Base-by-base conservation (phyloP, 2,113 vertebrate genomes). In the Geococcyx californianus region DNA sequence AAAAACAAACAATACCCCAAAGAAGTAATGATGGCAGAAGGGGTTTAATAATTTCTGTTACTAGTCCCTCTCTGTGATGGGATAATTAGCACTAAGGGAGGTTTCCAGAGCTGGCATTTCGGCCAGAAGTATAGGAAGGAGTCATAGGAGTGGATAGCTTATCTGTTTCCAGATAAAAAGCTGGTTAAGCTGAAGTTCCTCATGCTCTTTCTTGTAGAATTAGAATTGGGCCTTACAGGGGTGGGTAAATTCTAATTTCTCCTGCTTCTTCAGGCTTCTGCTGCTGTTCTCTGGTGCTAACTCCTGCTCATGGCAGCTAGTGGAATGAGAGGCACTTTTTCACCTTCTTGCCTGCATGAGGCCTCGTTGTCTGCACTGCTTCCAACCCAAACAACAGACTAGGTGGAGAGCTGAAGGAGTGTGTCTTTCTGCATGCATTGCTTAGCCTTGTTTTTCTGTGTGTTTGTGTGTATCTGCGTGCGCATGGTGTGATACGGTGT, bases 271-370 rank as follows among this genome's bases (percentile, higher is more conserved):
- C 29, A 87, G 60, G 79, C 66, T 78, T 72, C 87, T 90, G 68
- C 62, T 70, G 60, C 88, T 96, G 26, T 88, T 83, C 47, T 93
- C 51, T 91, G 70, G 62, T 70, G 91, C 95, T 96, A 96, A 94
- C 87, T 34, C 55, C 51, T 75, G 75, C 86, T 96, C 42, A 12
- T 74, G 81, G 88, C 66, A 96, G 75, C 60, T 94, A 86, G 81
- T 93, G 66, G 58, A 93, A 95, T 79, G 79, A 93, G 70, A 89
- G 40, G 36, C 89, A 52, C 52, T 94, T 94, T 93, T 93, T 90
- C 62, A 66, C 83, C 11, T 83, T 69, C 70, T 93, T 84, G 68
- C 76, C 59, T 96, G 97, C 90, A 85, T 76, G 90, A 88, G 75
- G 78, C 79, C 45, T 79, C 78, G 47, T 90, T 81, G 81, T 79